Percentiles rank a stretch among this genome's conserved stretches.
Evolutionary conservation across 2,888 invertebrate species (phyloP).

Genomic region (Liopterus haemorrhoidalis): DNA sequence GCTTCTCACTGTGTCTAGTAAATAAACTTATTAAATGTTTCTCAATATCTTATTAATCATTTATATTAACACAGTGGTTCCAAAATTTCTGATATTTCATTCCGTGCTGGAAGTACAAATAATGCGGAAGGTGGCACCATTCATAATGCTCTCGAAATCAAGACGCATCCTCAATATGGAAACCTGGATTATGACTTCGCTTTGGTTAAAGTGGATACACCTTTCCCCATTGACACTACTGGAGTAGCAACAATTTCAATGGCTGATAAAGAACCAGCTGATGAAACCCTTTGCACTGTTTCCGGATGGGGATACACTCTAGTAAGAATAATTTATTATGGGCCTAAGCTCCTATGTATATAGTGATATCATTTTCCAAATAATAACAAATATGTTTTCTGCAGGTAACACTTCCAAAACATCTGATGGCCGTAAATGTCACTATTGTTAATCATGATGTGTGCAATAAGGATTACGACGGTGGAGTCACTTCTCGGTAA

Average conservation of each 20-base stretch:
- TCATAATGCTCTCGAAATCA: background rate
- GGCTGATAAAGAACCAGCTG: background rate
- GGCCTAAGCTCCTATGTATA: too few species aligned
- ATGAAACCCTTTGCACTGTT: constrained; percentile 2
- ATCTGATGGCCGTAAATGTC: constrained; percentile 37
- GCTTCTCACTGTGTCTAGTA: constrained; percentile 38
- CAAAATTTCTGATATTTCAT: too few species aligned
- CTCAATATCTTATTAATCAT: too few species aligned
- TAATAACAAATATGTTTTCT: too few species aligned
- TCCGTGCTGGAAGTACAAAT: constrained; percentile 1
- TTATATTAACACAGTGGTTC: too few species aligned
- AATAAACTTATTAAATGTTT: too few species aligned
- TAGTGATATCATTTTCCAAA: too few species aligned
- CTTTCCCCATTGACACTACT: constrained; percentile 11
- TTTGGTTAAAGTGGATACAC: background rate
- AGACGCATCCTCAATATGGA: constrained; percentile 1
- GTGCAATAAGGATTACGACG: too few species aligned
- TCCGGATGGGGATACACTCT: constrained; percentile 21
- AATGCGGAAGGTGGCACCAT: background rate
- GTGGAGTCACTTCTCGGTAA: too few species aligned
- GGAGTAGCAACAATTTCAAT: constrained; percentile 21
- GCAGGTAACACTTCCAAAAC: constrained; percentile 27
- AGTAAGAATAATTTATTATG: too few species aligned
- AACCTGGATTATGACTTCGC: constrained; percentile 5
- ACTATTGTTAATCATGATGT: too few species aligned